These are phyloP conservation scores for Diadema setosum DNA, from an alignment of 35 echinoderm and acorn worm species.

Conservation along the genomic window DNA sequence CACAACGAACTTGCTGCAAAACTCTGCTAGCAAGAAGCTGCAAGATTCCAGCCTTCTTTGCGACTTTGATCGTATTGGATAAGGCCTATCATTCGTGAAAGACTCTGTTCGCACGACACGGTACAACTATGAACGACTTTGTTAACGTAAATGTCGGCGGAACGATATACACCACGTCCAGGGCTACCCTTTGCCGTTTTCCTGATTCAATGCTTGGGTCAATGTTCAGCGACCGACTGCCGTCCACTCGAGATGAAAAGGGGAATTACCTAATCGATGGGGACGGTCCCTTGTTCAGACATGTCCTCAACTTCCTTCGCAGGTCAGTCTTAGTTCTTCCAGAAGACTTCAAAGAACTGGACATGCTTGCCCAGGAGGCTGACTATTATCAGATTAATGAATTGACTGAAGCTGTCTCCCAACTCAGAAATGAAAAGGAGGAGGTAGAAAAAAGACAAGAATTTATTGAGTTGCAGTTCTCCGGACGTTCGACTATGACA, in stretches of 20 bases:
- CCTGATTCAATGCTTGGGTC: constrained; percentile 78
- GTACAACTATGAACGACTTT: constrained; percentile 36
- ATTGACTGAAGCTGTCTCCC: constrained; percentile 24
- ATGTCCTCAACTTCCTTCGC: constrained; percentile 75
- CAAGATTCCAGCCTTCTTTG: no score
- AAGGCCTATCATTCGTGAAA: no score
- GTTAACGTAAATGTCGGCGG: constrained; percentile 79
- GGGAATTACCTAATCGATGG: constrained; percentile 76
- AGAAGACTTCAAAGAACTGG: constrained; percentile 73
- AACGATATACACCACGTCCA: constrained; percentile 70
- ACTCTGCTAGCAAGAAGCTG: no score
- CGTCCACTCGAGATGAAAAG: constrained; percentile 44
- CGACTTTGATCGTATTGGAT: no score
- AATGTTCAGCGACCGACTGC: constrained; percentile 70
- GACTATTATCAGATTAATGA: constrained; percentile 61
- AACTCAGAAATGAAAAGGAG: constrained; percentile 35
- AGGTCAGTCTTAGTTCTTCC: constrained; percentile 51
- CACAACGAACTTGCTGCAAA: no score
- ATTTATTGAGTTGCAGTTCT: constrained; percentile 91
- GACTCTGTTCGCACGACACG: no score
- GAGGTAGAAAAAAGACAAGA: constrained; percentile 41
- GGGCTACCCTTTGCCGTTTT: constrained; percentile 52
- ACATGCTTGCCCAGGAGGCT: constrained; percentile 62
- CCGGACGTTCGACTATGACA: constrained; percentile 80
- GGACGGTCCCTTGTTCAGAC: constrained; percentile 63